These are phyloP conservation scores for Tetragnatha versicolor DNA, from an alignment of 1,140 invertebrate genomes.

Conservation along the genomic window DNA sequence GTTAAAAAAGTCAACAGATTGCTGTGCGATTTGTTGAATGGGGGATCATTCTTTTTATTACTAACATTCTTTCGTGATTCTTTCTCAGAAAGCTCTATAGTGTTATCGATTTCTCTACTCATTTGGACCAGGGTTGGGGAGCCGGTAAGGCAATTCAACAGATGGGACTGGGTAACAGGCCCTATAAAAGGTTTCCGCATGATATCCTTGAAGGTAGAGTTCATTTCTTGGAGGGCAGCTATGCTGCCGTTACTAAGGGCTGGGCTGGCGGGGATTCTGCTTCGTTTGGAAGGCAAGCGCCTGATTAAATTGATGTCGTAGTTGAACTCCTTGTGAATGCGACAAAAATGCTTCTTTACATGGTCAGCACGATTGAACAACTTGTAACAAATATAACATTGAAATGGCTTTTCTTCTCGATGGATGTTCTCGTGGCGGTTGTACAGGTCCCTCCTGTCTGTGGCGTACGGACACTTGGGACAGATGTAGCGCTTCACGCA, in stretches of 20 bases:
- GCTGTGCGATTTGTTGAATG: constrained; percentile 48
- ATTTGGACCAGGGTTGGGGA: constrained; percentile 41
- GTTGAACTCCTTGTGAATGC: constrained; percentile 74
- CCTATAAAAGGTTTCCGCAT: not conserved
- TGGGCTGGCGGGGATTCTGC: constrained; percentile 70
- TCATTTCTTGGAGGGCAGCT: constrained; percentile 13
- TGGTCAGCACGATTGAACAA: constrained; percentile 94
- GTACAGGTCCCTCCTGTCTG: constrained; percentile 90
- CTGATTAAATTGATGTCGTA: constrained; percentile 57
- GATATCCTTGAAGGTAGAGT: not conserved
- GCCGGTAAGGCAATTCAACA: constrained; percentile 47
- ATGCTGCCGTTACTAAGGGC: constrained; percentile 60
- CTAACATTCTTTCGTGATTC: constrained; percentile 20
- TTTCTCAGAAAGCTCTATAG: constrained; percentile 21
- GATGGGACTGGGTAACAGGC: constrained; percentile 37
- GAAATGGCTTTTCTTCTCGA: constrained; percentile 89
- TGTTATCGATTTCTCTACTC: constrained; percentile 35
- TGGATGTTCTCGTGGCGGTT: constrained; percentile 97
- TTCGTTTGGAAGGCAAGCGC: constrained; percentile 47
- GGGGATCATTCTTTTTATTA: constrained; percentile 45
- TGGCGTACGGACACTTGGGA: constrained; percentile 85
- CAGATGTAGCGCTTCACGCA: constrained; percentile 81
- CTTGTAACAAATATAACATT: constrained; percentile 81
- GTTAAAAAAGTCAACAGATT: constrained; percentile 46
- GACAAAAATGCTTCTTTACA: constrained; percentile 90